A percentile compares a stretch with the other conserved stretches of the same genome.
Evolutionary conservation across 2,888 invertebrate species (phyloP).

Genomic region (Drosophila putrida): DNA sequence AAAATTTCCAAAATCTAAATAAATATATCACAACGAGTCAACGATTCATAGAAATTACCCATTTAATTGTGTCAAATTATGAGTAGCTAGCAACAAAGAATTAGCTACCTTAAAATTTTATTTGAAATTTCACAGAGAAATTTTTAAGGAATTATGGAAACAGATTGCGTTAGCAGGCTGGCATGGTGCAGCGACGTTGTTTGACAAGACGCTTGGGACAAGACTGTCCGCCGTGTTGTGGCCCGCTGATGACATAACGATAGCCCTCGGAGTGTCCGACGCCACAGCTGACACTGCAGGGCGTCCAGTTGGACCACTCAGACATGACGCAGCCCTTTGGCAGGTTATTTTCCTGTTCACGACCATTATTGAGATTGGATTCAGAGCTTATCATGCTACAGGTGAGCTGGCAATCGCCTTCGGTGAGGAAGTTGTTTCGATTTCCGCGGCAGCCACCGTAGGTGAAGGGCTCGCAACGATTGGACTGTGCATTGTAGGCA

Average conservation of each 20-base stretch:
- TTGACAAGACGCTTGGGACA: conserved; percentile 83
- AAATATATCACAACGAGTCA: too few relatives aligned
- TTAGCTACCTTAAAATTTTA: conserved; percentile 15
- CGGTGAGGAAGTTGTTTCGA: conserved; percentile 94
- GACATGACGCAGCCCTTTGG: conserved; percentile 90
- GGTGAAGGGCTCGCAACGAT: conserved; percentile 93
- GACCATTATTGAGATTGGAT: conserved; percentile 13
- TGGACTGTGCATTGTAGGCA: conserved; percentile 91
- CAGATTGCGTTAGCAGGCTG: conserved; percentile 70
- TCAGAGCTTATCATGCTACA: conserved; percentile 85
- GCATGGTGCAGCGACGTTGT: conserved; percentile 82
- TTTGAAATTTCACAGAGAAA: conserved; percentile 7
- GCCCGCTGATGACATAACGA: conserved; percentile 79
- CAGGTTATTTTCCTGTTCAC: conserved; percentile 41
- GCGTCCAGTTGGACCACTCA: conserved; percentile 93
- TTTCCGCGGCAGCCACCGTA: conserved; percentile 97
- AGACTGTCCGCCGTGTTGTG: conserved; percentile 80
- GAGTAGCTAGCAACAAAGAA: too few relatives aligned
- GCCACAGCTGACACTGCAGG: conserved; percentile 93
- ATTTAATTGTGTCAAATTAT: too few relatives aligned
- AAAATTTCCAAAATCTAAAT: too few relatives aligned
- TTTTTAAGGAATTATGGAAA: background rate
- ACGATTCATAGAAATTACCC: too few relatives aligned
- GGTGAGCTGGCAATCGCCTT: conserved; percentile 91
- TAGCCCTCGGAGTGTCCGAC: conserved; percentile 89